phyloP scores from a whole-genome alignment of 1,140 invertebrate genomes.

The Ceratosolen fusciceps region DNA sequence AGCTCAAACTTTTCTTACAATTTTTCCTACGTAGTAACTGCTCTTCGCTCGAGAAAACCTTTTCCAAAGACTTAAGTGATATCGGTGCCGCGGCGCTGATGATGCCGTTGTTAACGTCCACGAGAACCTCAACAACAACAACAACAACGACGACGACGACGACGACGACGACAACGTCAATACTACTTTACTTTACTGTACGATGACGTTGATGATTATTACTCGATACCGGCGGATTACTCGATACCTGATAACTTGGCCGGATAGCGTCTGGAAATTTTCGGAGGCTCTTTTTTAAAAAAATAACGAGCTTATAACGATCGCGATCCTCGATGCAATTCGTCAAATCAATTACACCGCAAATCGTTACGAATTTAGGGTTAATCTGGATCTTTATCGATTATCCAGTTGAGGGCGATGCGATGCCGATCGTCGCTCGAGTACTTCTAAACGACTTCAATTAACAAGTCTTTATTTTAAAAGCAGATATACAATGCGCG shows the following conservation, averaged over 20 bases:
- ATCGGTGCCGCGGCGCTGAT: conserved; percentile 39
- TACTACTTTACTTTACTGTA: conserved; percentile 2
- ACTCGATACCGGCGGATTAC: not conserved
- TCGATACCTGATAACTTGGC: not conserved
- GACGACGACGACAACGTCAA: not conserved
- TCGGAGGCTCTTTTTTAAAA: not conserved
- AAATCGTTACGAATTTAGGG: too few species aligned
- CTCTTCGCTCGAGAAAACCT: conserved; percentile 14
- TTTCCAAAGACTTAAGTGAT: conserved; percentile 22
- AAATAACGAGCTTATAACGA: not conserved
- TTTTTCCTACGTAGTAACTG: not conserved
- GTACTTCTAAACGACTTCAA: too few species aligned
- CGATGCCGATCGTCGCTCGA: too few species aligned
- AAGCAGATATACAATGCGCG: too few species aligned
- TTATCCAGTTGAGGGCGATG: too few species aligned
- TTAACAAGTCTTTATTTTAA: too few species aligned
- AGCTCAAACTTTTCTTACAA: conserved; percentile 34
- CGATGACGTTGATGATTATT: conserved; percentile 15
- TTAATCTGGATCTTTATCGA: too few species aligned
- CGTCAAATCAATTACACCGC: not conserved
- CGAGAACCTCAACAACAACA: not conserved
- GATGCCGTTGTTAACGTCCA: not conserved
- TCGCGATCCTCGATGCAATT: not conserved
- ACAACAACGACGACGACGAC: not conserved
- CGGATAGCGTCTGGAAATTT: conserved; percentile 14